Percentiles rank a stretch among this genome's conserved stretches.
Conservation (phyloP, 2,888 invertebrate species). For the Sphecodes monilicornis region DNA sequence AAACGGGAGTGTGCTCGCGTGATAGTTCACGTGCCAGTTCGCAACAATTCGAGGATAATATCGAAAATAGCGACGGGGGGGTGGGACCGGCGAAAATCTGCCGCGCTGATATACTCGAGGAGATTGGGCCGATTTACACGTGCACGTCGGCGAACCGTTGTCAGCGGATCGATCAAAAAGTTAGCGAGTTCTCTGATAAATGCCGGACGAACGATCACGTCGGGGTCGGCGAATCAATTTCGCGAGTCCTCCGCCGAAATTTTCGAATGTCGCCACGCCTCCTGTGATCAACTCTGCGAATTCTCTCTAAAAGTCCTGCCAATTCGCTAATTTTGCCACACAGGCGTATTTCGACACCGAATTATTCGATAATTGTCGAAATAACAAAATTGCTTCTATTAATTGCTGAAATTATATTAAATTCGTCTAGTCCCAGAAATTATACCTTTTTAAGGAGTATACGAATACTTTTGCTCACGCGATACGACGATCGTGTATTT, state of each 20-base stretch:
- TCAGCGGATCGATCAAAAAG: slow-evolving; percentile 8
- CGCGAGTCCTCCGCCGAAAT: background rate
- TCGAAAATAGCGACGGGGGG: slow-evolving; percentile 58
- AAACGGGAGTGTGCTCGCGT: slow-evolving; percentile 58
- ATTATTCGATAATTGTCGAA: no score
- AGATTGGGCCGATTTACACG: background rate
- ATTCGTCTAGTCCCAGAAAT: no score
- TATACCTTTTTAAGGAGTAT: no score
- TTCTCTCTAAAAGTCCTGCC: background rate
- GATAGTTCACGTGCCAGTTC: slow-evolving; percentile 71
- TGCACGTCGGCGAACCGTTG: background rate
- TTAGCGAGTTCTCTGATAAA: slow-evolving; percentile 1
- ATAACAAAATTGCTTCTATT: no score
- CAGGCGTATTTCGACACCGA: no score
- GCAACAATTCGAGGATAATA: slow-evolving; percentile 63
- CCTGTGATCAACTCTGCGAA: background rate
- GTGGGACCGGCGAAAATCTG: slow-evolving; percentile 37
- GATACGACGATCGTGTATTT: background rate
- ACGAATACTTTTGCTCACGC: background rate
- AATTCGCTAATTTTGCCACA: no score
- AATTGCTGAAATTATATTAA: no score
- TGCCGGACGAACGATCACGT: background rate
- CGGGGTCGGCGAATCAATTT: background rate
- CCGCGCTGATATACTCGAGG: background rate
- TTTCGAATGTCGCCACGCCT: background rate